Conservation (phyloP, 2,113 vertebrate species). For the Poeciliopsis retropinna region DNA sequence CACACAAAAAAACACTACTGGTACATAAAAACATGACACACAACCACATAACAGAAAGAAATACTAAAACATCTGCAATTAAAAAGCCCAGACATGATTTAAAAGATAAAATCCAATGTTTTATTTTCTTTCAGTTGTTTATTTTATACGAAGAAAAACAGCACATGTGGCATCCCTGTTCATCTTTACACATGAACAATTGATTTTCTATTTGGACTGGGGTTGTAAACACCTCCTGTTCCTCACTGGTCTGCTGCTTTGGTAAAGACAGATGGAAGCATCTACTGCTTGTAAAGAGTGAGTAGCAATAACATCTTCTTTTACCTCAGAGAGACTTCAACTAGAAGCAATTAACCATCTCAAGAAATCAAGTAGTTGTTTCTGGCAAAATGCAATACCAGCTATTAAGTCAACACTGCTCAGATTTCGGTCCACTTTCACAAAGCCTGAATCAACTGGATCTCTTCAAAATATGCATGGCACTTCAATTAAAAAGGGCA, state of each 20-base stretch:
- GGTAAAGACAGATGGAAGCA: not conserved
- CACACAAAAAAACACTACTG: not conserved
- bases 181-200: not conserved
- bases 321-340: not conserved
- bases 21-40: not conserved
- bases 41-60: not conserved
- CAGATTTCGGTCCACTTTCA: not conserved
- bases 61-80: not conserved
- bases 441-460: not conserved
- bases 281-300: not conserved
- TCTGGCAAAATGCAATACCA: not conserved
- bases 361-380: not conserved
- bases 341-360: not conserved
- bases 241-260: not conserved
- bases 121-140: not conserved
- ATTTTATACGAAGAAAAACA: not conserved
- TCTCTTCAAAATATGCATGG: not conserved
- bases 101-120: not conserved
- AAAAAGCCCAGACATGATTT: not conserved
- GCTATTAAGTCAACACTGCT: not conserved
- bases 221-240: not conserved
- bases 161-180: not conserved
- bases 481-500: not conserved
- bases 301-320: not conserved
- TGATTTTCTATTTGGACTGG: not conserved